phyloP scores from a whole-genome alignment of 2,888 invertebrate genomes.

The Cybosia mesomella region DNA sequence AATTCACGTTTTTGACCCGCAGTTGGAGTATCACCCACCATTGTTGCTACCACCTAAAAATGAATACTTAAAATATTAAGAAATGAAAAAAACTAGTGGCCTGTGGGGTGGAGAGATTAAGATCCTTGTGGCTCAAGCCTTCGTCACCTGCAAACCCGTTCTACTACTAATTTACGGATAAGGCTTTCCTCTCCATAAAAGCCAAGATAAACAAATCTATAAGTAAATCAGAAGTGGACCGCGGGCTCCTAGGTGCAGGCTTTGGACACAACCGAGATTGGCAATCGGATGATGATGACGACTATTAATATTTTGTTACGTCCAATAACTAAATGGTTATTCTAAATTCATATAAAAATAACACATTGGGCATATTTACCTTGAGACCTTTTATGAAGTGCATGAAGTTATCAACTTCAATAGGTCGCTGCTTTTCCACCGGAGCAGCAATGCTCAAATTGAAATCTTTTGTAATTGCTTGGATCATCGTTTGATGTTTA shows the following conservation, averaged over 20 bases:
- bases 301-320: too few relatives aligned
- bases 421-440: conserved; percentile 61
- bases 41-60: conserved; percentile 66
- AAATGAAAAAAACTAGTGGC: too few relatives aligned
- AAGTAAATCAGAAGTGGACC: too few relatives aligned
- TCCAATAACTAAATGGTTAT: background rate
- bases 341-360: background rate
- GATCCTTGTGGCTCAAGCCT: too few relatives aligned
- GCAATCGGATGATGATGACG: too few relatives aligned
- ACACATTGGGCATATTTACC: conserved; percentile 58
- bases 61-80: background rate
- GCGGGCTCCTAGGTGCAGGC: too few relatives aligned
- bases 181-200: too few relatives aligned
- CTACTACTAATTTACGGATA: too few relatives aligned
- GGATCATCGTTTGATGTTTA: conserved; percentile 78
- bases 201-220: too few relatives aligned
- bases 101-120: too few relatives aligned
- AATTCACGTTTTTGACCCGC: conserved; percentile 67
- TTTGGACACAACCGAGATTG: too few relatives aligned
- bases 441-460: conserved; percentile 52
- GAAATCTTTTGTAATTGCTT: conserved; percentile 72
- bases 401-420: conserved; percentile 58
- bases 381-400: conserved; percentile 79
- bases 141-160: too few relatives aligned
- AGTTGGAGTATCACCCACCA: conserved; percentile 59